Base-by-base conservation (phyloP, 2,113 vertebrate genomes). In the Sinocyclocheilus maitianheensis region DNA sequence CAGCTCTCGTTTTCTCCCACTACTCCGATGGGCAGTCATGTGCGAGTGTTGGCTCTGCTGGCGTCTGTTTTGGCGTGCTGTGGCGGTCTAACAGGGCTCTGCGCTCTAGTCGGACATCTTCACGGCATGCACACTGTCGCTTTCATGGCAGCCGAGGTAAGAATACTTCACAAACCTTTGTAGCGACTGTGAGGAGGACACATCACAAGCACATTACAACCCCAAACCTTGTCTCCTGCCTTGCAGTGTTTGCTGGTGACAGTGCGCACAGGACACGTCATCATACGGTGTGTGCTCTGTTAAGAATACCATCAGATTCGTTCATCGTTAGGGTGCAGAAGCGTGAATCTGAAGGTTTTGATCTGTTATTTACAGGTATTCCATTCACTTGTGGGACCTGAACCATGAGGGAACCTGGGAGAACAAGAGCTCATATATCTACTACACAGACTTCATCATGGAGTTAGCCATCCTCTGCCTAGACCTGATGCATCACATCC, bases 361-460 rank as follows among this genome's bases (percentile, higher is more conserved):
- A 46, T 53, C 24, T 85, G 20, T 84, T 34, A 60, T 90, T 14
- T 89, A 13, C 89, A 99, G 98, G 63, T 99, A 99, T 0, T 93
- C 97, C 30, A 99, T 99, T 93, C 98, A 99, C 91, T 95, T 99
- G 30, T 99, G 98, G 98, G 98, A 99, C 91, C 95, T 99, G 79
- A 98, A 96, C 88, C 97, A 98, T 14, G 97, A 98, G 89, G 97
- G 98, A 43, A 99, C 97, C 0, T 99, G 98, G 98, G 97, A 99
- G 91, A 95, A 95, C 89, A 99, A 99, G 91, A 97, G 97, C 58
- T 97, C 97, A 0, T 99, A 97, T 0, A 97, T 99, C 51, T 99
- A 99, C 90, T 99, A 99, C 91, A 99, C 98, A 0, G 98, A 99
- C 92, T 99, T 99, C 91, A 89, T 97, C 89, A 98, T 99, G 98